Percentiles rank a stretch among this genome's conserved stretches.
Evolutionary conservation across 1,140 invertebrate genomes (phyloP).

Genomic region (Ceratosolen solmsi): DNA sequence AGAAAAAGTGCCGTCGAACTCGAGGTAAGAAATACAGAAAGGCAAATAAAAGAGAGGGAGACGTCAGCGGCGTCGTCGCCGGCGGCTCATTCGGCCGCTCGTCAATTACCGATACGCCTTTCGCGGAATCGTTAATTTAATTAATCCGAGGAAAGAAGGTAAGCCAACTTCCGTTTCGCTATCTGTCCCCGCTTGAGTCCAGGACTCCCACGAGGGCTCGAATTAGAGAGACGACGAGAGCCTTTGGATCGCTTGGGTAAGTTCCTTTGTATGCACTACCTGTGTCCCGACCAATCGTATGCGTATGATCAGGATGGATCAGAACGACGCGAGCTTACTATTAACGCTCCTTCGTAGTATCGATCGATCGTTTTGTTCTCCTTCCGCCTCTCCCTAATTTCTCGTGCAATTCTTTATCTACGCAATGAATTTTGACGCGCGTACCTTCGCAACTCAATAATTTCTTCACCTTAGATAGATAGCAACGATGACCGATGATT

Average conservation of each 20-base stretch:
- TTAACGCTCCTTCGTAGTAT: no score
- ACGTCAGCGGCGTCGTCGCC: neutral
- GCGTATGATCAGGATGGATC: neutral
- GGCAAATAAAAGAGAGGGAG: neutral
- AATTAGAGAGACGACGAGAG: conserved; percentile 10
- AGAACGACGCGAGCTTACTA: neutral
- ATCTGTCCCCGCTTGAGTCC: conserved; percentile 21
- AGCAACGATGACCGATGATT: neutral
- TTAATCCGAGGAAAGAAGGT: conserved; percentile 46
- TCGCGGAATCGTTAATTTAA: conserved; percentile 50
- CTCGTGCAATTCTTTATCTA: neutral
- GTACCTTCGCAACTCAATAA: neutral
- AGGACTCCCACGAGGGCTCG: conserved; percentile 29
- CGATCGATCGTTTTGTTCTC: no score
- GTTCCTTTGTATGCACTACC: neutral
- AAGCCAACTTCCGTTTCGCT: conserved; percentile 9
- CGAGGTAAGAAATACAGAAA: neutral
- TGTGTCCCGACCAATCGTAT: neutral
- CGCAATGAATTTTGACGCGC: neutral
- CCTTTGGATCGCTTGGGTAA: neutral
- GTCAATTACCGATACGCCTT: conserved; percentile 45
- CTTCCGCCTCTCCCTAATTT: neutral
- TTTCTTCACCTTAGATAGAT: neutral
- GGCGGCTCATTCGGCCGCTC: neutral
- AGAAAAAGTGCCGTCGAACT: neutral